phyloP scores from a whole-genome alignment of 2,888 invertebrate species.

The Trissolcus brochymenae region DNA sequence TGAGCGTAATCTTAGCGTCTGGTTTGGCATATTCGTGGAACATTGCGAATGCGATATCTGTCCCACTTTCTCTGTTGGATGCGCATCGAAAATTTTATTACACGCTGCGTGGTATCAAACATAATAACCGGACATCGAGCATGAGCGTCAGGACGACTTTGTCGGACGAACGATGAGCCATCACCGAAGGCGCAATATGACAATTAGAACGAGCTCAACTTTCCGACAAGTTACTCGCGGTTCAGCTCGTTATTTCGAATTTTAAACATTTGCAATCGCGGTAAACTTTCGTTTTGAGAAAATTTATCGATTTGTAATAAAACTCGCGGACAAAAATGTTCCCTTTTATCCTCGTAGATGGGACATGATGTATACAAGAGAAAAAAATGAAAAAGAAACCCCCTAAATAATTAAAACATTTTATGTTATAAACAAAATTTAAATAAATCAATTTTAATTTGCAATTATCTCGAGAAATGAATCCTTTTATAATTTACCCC shows the following conservation, averaged over 20 bases:
- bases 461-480: no score
- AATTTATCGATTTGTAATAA: slow-evolving; percentile 16
- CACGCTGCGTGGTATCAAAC: slow-evolving; percentile 12
- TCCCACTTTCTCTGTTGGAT: slow-evolving; percentile 50
- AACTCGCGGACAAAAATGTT: neutral
- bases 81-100: slow-evolving; percentile 38
- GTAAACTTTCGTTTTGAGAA: slow-evolving; percentile 27
- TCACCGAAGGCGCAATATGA: slow-evolving; percentile 12
- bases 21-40: slow-evolving; percentile 35
- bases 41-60: slow-evolving; percentile 39
- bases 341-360: neutral
- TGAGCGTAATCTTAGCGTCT: slow-evolving; percentile 17
- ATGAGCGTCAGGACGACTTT: slow-evolving; percentile 16
- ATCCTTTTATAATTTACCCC: no score
- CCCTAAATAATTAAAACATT: neutral
- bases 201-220: slow-evolving; percentile 26
- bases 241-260: slow-evolving; percentile 11
- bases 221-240: slow-evolving; percentile 10
- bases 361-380: neutral
- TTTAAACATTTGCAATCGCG: slow-evolving; percentile 15
- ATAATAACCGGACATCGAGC: slow-evolving; percentile 31
- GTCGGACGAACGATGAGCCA: slow-evolving; percentile 22
- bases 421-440: no score
- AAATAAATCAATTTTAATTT: no score
- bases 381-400: neutral